These are phyloP conservation scores for Bufo bufo DNA, from an alignment of 2,113 vertebrate genomes.

Conservation along the genomic window DNA sequence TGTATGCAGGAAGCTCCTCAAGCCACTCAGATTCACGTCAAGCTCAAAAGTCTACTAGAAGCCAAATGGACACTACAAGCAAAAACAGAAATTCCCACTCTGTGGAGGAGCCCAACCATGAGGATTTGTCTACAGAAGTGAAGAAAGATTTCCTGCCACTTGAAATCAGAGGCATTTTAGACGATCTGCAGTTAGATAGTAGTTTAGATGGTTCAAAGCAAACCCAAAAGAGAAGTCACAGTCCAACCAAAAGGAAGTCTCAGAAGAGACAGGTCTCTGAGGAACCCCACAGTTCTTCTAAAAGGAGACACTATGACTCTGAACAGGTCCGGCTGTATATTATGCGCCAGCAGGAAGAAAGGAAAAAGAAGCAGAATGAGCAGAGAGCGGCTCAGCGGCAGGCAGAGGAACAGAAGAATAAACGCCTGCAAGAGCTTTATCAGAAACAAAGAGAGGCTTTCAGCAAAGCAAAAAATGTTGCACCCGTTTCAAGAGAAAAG, in stretches of 20 bases:
- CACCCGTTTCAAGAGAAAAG: slow-evolving; percentile 69
- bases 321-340: slow-evolving; percentile 91
- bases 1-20: slow-evolving; percentile 16
- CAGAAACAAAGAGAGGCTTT: slow-evolving; percentile 84
- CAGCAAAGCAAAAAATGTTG: slow-evolving; percentile 66
- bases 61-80: neutral
- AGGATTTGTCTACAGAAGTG: slow-evolving; percentile 51
- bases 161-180: slow-evolving; percentile 88
- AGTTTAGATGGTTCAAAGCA: slow-evolving; percentile 64
- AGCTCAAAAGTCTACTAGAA: slow-evolving; percentile 9
- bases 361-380: slow-evolving; percentile 85
- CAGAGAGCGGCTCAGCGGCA: slow-evolving; percentile 86
- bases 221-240: slow-evolving; percentile 77
- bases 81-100: neutral
- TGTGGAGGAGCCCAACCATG: neutral
- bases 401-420: slow-evolving; percentile 81
- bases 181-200: slow-evolving; percentile 87
- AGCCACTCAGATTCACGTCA: neutral
- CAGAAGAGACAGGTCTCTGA: slow-evolving; percentile 71
- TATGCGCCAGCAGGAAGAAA: slow-evolving; percentile 87
- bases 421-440: slow-evolving; percentile 93
- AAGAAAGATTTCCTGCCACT: slow-evolving; percentile 81
- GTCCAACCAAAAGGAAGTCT: slow-evolving; percentile 77
- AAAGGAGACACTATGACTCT: slow-evolving; percentile 90
- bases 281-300: slow-evolving; percentile 77